A percentile compares a stretch with the other conserved stretches of the same genome.
Conservation (phyloP, 2,113 vertebrate species). For the Spermophilus dauricus region DNA sequence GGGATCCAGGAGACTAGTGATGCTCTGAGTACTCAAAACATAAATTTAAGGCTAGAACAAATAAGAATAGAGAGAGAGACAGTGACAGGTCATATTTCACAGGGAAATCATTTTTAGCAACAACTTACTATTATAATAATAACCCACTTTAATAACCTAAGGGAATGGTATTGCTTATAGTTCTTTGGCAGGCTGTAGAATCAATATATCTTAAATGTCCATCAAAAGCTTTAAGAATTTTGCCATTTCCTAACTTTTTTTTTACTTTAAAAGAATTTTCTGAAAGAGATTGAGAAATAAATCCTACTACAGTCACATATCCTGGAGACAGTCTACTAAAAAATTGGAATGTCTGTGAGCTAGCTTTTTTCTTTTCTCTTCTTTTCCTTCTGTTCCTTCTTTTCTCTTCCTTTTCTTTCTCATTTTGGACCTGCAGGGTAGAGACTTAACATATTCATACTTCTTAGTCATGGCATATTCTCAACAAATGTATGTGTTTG, state of each 20-base stretch:
- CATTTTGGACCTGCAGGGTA: neutral
- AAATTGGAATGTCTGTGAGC: neutral
- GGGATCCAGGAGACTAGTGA: neutral
- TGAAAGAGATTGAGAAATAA: constrained; percentile 5
- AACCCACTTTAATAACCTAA: constrained; percentile 12
- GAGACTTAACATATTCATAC: neutral
- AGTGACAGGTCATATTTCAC: neutral
- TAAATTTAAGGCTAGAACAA: neutral
- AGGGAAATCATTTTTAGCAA: neutral
- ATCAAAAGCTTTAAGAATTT: constrained; percentile 6
- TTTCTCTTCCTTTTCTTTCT: neutral
- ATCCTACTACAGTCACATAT: neutral
- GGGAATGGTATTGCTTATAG: neutral
- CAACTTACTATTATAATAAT: no score
- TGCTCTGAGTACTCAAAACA: neutral
- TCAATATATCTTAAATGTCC: constrained; percentile 6
- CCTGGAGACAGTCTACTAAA: neutral
- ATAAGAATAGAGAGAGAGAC: constrained; percentile 5
- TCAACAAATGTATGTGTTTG: neutral
- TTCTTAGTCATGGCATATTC: neutral
- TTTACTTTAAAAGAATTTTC: neutral
- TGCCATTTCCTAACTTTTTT: neutral
- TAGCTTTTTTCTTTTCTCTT: neutral
- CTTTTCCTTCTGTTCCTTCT: neutral
- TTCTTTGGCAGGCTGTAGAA: neutral